Conservation (phyloP, 2,888 invertebrate species). For the Pandemis corylana region DNA sequence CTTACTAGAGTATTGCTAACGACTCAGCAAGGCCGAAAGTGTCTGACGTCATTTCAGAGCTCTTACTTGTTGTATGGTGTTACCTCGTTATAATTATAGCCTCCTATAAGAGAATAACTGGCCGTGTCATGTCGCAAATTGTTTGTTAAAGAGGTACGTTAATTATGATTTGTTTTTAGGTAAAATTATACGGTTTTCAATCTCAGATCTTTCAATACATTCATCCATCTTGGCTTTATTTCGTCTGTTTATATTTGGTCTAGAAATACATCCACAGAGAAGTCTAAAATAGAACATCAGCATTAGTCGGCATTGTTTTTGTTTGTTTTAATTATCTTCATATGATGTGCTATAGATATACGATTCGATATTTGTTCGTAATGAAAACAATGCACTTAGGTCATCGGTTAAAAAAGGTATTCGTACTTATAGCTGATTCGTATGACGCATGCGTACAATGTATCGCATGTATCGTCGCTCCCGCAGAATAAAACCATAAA, state of each 20-base stretch:
- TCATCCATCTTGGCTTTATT: background rate
- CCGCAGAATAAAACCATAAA: no score
- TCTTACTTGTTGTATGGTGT: conserved; percentile 9
- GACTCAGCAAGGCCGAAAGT: conserved; percentile 32
- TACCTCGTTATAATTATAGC: conserved; percentile 9
- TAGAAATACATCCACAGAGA: background rate
- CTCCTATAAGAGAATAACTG: background rate
- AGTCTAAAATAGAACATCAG: background rate
- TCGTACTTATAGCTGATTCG: background rate
- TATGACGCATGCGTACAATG: background rate
- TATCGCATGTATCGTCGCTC: background rate
- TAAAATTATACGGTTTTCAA: background rate
- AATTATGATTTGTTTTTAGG: background rate
- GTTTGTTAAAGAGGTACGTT: background rate
- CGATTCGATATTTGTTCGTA: background rate
- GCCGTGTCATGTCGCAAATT: background rate
- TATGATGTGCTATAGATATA: background rate
- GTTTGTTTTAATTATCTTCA: conserved; percentile 1
- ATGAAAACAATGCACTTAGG: conserved; percentile 10
- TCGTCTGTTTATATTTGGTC: background rate
- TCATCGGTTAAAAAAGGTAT: background rate
- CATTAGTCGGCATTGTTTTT: background rate
- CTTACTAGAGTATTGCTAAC: conserved; percentile 32
- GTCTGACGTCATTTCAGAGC: conserved; percentile 26
- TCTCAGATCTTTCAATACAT: background rate